Evolutionary conservation across 1,140 invertebrate species (phyloP).

Genomic region (Brachionus angularis): DNA sequence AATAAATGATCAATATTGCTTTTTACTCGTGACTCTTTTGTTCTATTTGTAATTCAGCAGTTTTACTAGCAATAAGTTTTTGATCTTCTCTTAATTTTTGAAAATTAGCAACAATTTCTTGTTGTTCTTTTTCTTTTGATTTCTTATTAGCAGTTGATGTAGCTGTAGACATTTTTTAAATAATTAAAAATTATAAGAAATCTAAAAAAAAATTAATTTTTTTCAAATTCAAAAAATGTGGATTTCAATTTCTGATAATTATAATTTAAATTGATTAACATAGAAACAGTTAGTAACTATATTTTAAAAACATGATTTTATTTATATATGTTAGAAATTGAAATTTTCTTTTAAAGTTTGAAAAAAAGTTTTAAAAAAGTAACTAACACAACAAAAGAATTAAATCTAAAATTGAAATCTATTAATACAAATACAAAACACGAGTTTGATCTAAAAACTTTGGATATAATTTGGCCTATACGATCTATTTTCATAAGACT

Average conservation of each 20-base stretch:
- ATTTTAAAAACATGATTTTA: constrained; percentile 10
- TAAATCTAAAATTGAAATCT: too few species aligned
- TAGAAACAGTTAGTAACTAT: constrained; percentile 38
- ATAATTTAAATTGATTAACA: constrained; percentile 6
- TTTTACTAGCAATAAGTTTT: constrained; percentile 73
- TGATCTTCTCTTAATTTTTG: constrained; percentile 80
- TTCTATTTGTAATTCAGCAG: constrained; percentile 84
- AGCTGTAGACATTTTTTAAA: neutral
- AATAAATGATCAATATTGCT: neutral
- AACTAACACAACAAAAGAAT: too few species aligned
- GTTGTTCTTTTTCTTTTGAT: constrained; percentile 52
- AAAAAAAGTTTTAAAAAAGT: too few species aligned
- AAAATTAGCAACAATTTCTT: constrained; percentile 80
- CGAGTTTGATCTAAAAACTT: too few species aligned
- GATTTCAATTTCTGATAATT: constrained; percentile 7
- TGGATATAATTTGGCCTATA: too few species aligned
- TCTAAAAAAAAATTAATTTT: constrained; percentile 46
- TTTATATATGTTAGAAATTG: constrained; percentile 25
- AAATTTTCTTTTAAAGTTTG: too few species aligned
- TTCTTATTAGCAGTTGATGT: constrained; percentile 7
- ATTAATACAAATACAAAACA: too few species aligned
- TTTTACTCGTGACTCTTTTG: constrained; percentile 89
- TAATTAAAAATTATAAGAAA: constrained; percentile 45
- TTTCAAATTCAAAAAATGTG: neutral
- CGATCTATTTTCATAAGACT: too few species aligned